phyloP scores from a whole-genome alignment of 2,113 vertebrate genomes.

The Chaetorhynchus papuensis region DNA sequence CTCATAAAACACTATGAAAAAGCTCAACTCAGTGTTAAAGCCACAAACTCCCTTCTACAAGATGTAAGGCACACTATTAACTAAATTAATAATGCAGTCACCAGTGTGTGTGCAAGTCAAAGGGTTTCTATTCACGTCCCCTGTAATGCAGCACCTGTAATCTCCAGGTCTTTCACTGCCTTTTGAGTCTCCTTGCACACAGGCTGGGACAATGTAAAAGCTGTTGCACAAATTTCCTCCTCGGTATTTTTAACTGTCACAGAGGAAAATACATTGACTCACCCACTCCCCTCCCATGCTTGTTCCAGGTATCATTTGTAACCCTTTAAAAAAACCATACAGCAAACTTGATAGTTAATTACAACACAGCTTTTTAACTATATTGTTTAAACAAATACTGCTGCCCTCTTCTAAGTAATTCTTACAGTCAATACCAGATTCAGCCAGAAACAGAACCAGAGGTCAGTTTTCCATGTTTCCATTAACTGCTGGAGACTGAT shows the following conservation, averaged over 20 bases:
- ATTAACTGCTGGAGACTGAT: neutral
- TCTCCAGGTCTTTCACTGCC: neutral
- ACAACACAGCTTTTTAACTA: neutral
- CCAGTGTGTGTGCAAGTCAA: neutral
- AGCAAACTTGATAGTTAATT: neutral
- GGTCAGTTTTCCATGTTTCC: neutral
- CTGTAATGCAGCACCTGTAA: fast-evolving
- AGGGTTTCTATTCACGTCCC: neutral
- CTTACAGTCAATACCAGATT: neutral
- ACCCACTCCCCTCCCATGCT: neutral
- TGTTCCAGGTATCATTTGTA: neutral
- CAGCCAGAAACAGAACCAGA: neutral
- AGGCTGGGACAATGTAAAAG: neutral
- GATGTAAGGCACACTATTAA: neutral
- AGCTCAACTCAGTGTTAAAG: fast-evolving
- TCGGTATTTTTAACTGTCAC: neutral
- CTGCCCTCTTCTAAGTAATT: neutral
- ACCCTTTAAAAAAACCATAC: neutral
- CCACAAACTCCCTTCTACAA: neutral
- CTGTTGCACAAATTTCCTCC: neutral
- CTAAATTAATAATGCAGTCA: neutral
- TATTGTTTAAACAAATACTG: neutral
- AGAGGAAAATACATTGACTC: neutral
- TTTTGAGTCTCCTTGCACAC: neutral
- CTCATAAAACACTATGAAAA: neutral